Conservation (phyloP, 2,888 invertebrate genomes). For the Tenthredo livida region DNA sequence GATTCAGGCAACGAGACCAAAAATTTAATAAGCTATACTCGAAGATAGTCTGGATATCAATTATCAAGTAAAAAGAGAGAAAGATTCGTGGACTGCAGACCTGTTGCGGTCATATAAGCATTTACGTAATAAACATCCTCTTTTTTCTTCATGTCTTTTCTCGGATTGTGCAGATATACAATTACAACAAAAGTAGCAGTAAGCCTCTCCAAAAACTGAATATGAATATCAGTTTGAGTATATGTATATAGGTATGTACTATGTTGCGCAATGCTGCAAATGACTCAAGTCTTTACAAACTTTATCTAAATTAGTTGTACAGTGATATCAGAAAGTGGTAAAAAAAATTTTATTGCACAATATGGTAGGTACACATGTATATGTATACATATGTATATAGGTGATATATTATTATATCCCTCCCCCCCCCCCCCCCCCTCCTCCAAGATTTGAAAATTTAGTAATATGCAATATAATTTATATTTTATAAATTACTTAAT, state of each 20-base stretch:
- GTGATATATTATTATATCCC: no score
- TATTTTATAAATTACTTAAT: not conserved
- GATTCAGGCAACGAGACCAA: not conserved
- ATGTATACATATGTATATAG: not conserved
- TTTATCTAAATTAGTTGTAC: constrained; percentile 7
- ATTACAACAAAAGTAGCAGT: not conserved
- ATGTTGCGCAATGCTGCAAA: not conserved
- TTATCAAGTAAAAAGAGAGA: not conserved
- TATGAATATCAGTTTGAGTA: not conserved
- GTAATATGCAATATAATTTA: no score
- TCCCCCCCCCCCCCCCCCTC: no score
- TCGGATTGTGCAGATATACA: not conserved
- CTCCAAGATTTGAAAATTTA: no score
- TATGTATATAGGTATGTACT: not conserved
- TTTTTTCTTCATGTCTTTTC: no score
- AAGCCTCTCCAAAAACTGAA: not conserved
- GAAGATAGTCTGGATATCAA: not conserved
- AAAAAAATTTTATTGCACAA: not conserved
- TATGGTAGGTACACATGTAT: no score
- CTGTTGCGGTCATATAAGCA: not conserved
- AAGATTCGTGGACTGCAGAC: not conserved
- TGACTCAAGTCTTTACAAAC: not conserved
- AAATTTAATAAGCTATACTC: not conserved
- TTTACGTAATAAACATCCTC: not conserved
- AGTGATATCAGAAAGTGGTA: not conserved